Percentiles rank a stretch among this genome's conserved stretches.
Evolutionary conservation across 2,113 vertebrate genomes (phyloP).

Genomic region (Heterotis niloticus): DNA sequence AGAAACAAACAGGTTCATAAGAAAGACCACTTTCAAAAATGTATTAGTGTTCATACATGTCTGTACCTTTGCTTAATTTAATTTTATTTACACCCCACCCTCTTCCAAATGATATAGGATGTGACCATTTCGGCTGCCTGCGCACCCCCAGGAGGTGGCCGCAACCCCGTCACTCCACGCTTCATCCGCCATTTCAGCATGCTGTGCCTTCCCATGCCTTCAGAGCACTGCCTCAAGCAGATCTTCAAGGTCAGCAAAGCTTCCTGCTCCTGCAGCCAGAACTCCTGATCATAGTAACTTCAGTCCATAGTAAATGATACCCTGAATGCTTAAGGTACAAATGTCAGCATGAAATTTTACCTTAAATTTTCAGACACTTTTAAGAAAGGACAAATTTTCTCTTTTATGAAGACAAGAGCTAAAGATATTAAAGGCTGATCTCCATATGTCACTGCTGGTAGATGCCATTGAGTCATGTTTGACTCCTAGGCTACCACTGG

Average conservation of each 20-base stretch:
- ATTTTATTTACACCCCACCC: not conserved
- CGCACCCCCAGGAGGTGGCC: constrained; percentile 76
- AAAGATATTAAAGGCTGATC: too few relatives aligned
- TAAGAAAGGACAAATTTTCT: too few relatives aligned
- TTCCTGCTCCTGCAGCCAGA: not conserved
- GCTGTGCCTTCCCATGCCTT: constrained; percentile 74
- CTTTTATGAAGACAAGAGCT: too few relatives aligned
- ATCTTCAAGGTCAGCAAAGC: constrained; percentile 72
- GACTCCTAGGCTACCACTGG: too few relatives aligned
- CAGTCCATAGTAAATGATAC: not conserved
- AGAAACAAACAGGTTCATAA: too few relatives aligned
- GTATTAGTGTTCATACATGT: not conserved
- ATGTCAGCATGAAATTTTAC: too few relatives aligned
- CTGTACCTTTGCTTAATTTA: not conserved
- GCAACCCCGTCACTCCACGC: constrained; percentile 75
- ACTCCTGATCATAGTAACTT: not conserved
- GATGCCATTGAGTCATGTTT: too few relatives aligned
- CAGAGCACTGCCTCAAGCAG: constrained; percentile 76
- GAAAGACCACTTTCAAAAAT: too few relatives aligned
- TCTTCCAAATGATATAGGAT: constrained; percentile 55
- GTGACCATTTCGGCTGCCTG: constrained; percentile 74
- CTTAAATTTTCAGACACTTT: too few relatives aligned
- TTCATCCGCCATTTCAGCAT: constrained; percentile 79
- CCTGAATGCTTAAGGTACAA: not conserved
- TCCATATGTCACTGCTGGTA: not conserved